Evolutionary conservation across 2,113 vertebrate genomes (phyloP).

Genomic region (Myodes glareolus): DNA sequence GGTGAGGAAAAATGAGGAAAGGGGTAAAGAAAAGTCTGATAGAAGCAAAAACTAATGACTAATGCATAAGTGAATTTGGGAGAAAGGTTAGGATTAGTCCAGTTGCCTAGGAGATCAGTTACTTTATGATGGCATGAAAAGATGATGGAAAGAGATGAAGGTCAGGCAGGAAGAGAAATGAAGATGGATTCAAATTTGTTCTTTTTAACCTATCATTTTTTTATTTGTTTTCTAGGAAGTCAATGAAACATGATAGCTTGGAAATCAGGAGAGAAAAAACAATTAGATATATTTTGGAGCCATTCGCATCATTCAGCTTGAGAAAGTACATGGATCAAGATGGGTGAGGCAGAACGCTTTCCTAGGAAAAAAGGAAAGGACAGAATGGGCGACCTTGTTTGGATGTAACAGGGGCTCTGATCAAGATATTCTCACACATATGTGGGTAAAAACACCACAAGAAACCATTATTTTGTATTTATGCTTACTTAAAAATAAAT

Average conservation of each 20-base stretch:
- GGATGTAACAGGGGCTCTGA: too few relatives aligned
- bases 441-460: background rate
- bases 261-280: background rate
- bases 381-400: background rate
- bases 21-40: background rate
- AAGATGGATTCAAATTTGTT: background rate
- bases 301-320: conserved; percentile 12
- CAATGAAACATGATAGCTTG: conserved; percentile 29
- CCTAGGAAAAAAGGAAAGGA: background rate
- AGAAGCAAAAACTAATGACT: conserved; percentile 14
- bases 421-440: too few relatives aligned
- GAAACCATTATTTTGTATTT: background rate
- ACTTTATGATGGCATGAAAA: background rate
- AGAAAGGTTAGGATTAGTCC: background rate
- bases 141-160: background rate
- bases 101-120: background rate
- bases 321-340: background rate
- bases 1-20: conserved; percentile 19
- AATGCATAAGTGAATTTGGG: background rate
- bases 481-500: background rate
- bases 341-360: background rate
- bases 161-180: background rate
- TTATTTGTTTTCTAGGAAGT: conserved; percentile 7
- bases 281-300: background rate
- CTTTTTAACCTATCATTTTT: background rate